Evolutionary conservation across 2,797 vertebrate species (phyloP), one percentile per base, ranked within the genome.

Genomic region (Gobionotothen gibberifrons): DNA sequence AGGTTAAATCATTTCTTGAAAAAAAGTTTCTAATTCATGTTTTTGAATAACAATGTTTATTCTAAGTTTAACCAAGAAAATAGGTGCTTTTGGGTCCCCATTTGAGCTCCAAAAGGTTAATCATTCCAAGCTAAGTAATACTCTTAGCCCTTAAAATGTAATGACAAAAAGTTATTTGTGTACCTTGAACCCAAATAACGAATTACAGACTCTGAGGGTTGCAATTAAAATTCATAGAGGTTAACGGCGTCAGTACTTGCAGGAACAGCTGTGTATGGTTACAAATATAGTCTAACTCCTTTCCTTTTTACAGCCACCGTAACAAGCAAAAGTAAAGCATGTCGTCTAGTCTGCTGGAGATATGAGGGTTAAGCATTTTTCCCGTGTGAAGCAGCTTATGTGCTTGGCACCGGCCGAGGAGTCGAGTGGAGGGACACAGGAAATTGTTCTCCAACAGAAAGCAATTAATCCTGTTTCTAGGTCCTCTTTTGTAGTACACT

Each of bases 401-500:
- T 59, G 36, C 76, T 77, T 64, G 78, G 83, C 74, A 69, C 58
- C 44, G 44, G 64, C 46, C 16, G 57, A 58, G 58, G 51, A 74
- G 74, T 65, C 79, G 75, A 71, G 82, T 69, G 72, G 60, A 84
- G 70, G 58, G 74, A 87, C 60, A 68, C 57, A 79, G 72, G 74
- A 90, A 85, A 83, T 81, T 81, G 76, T 87, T 86, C 78, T 83
- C 79, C 73, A 85, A 82, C 81, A 85, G 72, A 89, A 84, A 87
- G 79, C 78, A 86, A 90, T 90, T 87, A 83, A 87, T 82, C 80
- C 80, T 67, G 42, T 85, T 85, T 82, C 3, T 56, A 82, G 80
- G 72, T 82, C 76, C 79, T 81, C 79, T 77, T 82, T 86, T 89
- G 77, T 83, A 67, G 62, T 67, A 32, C 58, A 76, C 74, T 81